phyloP scores from a whole-genome alignment of 2,888 invertebrate species.

The Lycaena phlaeas region DNA sequence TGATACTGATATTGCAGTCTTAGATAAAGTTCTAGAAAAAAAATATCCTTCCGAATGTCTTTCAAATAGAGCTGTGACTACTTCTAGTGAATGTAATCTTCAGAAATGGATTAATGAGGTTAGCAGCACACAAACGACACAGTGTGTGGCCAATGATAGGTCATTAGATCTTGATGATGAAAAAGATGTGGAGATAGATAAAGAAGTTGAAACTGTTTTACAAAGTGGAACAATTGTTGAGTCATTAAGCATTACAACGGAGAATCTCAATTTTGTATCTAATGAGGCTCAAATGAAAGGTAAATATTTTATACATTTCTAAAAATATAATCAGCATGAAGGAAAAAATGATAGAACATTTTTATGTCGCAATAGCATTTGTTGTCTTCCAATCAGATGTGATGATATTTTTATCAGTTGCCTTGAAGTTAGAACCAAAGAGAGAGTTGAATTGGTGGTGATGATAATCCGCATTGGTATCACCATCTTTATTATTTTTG shows the following conservation, averaged over 20 bases:
- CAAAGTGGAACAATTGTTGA: constrained; percentile 66
- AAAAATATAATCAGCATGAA: too few species aligned
- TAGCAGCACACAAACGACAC: constrained; percentile 57
- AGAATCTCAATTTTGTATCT: constrained; percentile 52
- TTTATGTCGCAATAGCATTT: too few species aligned
- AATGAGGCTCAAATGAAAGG: constrained; percentile 60
- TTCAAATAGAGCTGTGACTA: constrained; percentile 32
- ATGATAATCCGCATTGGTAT: too few species aligned
- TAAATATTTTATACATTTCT: constrained; percentile 23
- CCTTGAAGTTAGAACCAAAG: too few species aligned
- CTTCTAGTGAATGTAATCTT: constrained; percentile 33
- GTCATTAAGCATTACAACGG: constrained; percentile 56
- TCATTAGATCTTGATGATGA: constrained; percentile 37
- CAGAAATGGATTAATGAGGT: constrained; percentile 62
- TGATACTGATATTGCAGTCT: constrained; percentile 50
- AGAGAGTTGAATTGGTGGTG: too few species aligned
- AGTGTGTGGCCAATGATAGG: constrained; percentile 41
- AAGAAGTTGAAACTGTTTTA: constrained; percentile 61
- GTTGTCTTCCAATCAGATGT: too few species aligned
- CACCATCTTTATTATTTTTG: too few species aligned
- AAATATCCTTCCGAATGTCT: constrained; percentile 39
- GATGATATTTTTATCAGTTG: too few species aligned
- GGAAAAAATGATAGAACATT: too few species aligned
- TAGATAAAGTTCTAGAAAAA: constrained; percentile 43
- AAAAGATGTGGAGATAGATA: constrained; percentile 59